Conservation (phyloP, 2,113 vertebrate genomes). For the Ovibos moschatus region DNA sequence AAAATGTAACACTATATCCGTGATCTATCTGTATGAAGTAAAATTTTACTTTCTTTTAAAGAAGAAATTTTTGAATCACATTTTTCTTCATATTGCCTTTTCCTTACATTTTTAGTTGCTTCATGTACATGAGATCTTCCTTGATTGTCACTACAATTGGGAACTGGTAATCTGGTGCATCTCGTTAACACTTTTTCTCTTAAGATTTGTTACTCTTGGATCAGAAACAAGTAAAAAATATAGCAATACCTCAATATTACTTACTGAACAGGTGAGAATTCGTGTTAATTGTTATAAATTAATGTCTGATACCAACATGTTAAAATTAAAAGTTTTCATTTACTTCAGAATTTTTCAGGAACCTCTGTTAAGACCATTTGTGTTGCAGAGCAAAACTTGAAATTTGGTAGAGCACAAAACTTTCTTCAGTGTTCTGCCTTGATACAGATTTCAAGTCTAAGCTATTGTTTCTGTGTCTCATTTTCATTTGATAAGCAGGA, state of each 20-base stretch:
- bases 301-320: not conserved
- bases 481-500: constrained; percentile 11
- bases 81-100: not conserved
- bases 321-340: constrained; percentile 19
- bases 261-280: constrained; percentile 94
- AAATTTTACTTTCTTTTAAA: constrained; percentile 1
- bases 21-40: not conserved
- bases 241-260: constrained; percentile 99
- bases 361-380: not conserved
- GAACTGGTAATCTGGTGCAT: constrained; percentile 97
- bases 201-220: constrained; percentile 97
- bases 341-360: not conserved
- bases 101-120: constrained; percentile 84
- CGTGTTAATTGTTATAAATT: not conserved
- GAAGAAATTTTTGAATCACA: not conserved
- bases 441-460: not conserved
- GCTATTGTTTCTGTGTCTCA: not conserved
- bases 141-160: constrained; percentile 99
- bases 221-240: constrained; percentile 99
- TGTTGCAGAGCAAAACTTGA: not conserved
- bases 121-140: constrained; percentile 95
- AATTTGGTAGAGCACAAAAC: not conserved
- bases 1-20: not conserved
- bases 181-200: constrained; percentile 95
- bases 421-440: not conserved